Percentiles rank a stretch among this genome's conserved stretches.
Evolutionary conservation across 2,888 invertebrate genomes (phyloP).

Genomic region (Folsomia candida): DNA sequence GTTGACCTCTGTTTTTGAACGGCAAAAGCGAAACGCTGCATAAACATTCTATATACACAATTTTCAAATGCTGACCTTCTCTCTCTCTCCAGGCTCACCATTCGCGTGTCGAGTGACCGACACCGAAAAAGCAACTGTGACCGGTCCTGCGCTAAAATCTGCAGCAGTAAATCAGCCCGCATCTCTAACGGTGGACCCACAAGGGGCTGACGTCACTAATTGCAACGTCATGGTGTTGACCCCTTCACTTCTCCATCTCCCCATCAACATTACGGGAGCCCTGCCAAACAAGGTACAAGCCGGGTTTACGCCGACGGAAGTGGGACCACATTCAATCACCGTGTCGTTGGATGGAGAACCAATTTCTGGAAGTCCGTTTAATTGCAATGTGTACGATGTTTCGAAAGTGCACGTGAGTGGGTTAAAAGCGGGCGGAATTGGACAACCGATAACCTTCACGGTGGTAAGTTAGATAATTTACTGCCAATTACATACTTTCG

Average conservation of each 20-base stretch:
- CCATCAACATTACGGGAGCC: constrained; percentile 65
- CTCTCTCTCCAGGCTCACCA: constrained; percentile 76
- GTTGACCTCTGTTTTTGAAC: no score
- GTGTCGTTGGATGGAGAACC: constrained; percentile 79
- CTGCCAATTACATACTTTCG: no score
- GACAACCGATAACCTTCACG: constrained; percentile 84
- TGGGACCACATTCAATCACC: constrained; percentile 76
- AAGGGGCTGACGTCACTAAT: constrained; percentile 53
- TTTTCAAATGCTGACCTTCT: no score
- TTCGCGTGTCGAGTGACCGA: constrained; percentile 82
- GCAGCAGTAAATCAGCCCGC: constrained; percentile 68
- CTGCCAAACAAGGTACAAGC: constrained; percentile 69
- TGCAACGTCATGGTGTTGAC: constrained; percentile 68
- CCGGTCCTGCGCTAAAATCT: constrained; percentile 68
- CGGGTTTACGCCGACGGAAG: constrained; percentile 78
- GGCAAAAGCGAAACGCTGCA: no score
- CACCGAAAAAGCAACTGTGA: constrained; percentile 64
- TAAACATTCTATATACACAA: no score
- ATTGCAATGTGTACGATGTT: constrained; percentile 91
- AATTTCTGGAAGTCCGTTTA: constrained; percentile 87
- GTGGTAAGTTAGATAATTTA: no score
- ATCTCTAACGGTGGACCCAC: constrained; percentile 61
- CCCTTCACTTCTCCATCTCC: constrained; percentile 77
- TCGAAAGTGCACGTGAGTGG: constrained; percentile 59
- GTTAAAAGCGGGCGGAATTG: constrained; percentile 62